These are phyloP conservation scores for Sussaba pulchella DNA, from an alignment of 2,888 invertebrate genomes.

Conservation along the genomic window DNA sequence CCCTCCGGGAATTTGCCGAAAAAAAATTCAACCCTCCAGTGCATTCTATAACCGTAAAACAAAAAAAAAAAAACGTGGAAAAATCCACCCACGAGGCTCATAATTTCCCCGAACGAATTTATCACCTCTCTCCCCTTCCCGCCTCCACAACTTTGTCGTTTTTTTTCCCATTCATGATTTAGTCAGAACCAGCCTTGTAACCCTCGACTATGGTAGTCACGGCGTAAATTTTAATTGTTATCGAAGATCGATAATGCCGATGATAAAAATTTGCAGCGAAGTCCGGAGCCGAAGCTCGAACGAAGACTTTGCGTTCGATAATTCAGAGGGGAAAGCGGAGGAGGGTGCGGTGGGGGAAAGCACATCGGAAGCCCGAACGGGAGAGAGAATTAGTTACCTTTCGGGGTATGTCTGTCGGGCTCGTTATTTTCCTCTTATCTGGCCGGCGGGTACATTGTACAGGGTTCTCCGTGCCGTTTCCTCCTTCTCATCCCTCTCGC, in stretches of 20 bases:
- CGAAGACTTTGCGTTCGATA: background rate
- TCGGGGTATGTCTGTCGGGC: constrained; percentile 72
- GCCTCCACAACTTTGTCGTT: too few relatives aligned
- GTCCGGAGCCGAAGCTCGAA: constrained; percentile 19
- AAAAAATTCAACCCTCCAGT: background rate
- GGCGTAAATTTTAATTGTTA: constrained; percentile 25
- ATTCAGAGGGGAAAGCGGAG: constrained; percentile 19
- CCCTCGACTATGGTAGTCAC: background rate
- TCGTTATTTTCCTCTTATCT: constrained; percentile 78
- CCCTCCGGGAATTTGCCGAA: too few relatives aligned
- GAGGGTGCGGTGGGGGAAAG: constrained; percentile 47
- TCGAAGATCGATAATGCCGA: constrained; percentile 33
- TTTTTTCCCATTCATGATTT: background rate
- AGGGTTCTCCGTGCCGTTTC: constrained; percentile 47
- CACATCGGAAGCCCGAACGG: constrained; percentile 50
- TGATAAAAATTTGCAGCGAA: constrained; percentile 23
- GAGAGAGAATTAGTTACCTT: constrained; percentile 76
- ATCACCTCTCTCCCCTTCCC: too few relatives aligned
- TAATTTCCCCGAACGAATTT: too few relatives aligned
- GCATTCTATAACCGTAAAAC: background rate
- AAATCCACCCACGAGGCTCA: background rate
- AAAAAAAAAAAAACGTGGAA: background rate
- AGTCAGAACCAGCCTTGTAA: background rate
- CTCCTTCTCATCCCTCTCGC: background rate
- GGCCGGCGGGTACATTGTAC: constrained; percentile 52